Base-by-base conservation (phyloP, 2,113 vertebrate genomes). In the Clarias macrocephalus region DNA sequence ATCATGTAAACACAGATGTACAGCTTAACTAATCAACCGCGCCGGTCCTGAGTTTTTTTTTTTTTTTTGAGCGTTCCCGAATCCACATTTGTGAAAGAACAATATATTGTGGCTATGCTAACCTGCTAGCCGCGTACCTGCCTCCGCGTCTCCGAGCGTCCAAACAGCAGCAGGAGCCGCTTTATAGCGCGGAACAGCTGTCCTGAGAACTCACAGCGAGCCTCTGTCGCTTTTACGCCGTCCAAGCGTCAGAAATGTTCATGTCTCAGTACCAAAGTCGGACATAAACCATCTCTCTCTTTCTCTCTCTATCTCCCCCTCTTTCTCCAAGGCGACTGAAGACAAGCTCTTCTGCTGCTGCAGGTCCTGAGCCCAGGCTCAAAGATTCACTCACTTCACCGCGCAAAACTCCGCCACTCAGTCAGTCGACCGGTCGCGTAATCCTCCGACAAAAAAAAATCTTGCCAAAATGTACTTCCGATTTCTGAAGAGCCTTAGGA, bases 381-480 rank as follows among this genome's bases (percentile, higher is more conserved):
- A 23, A 28, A 79, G 37, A 48, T 82, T 88, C 33, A 75, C 77
- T 88, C 87, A 33, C 37, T 80, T 83, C 80, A 72, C 68, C 52
- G 66, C 79, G 56, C 75, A 84, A 86, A 88, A 88, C 91, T 89
- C 88, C 91, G 66, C 54, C 63, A 54, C 76, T 73, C 63, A 66
- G 57, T 85, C 62, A 59, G 63, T 76, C 33, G 21, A 72, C 48
- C 68, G 65, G 12, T 37, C 60, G 83, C 70, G 88, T 85, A 88
- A 88, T 89, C 79, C 89, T 48, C 48, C 6, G 48, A 37, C 33
- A 7, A 60, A 90, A 88, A 84, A 89, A 25, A 48, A 88, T 33
- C 85, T 83, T 85, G 90, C 90, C 90, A 92, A 93, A 92, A 91
- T 91, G 91, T 93, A 92, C 93, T 92, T 93, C 92, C 92, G 92